Evolutionary conservation across 2,888 invertebrate species (phyloP), one percentile per base, ranked within the genome.

Genomic region (Epirrhoe alternata): DNA sequence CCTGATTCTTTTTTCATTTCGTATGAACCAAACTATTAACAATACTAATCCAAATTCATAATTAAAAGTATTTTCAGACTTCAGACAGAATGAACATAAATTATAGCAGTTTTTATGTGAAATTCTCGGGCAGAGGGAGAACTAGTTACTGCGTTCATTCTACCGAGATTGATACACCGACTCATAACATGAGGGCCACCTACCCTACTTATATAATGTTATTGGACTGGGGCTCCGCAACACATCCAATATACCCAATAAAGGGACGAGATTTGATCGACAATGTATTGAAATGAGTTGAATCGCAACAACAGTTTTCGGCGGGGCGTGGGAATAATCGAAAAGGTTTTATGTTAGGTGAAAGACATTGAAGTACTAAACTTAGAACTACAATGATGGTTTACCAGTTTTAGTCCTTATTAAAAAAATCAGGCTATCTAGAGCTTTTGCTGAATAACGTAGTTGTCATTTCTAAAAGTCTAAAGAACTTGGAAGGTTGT

Each of bases 271-370:
- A 68, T 73, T 66, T 68, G 63, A 74, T 74, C 66, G 70, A 64
- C 70, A 74, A 75, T 71, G 58, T 77, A 78, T 76, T 78, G 69
- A 73, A 77, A 76, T 78, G 62, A 70, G 62, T 61, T 69, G 51
- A 71, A 67, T 68, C 68, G 53, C 61, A 69, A 54, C 56, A 50
- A 65, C 12, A 42, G 12, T 12, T 64, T 68, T 55, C 58, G 31
- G 59, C 45, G 53, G 50, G 35, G 56, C 16, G n/a, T 54, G 52
- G 31, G 60, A 60, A 42, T 47, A 51, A 66, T 55, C 17, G 14
- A 58, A 59, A 59, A 58, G 54, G 55, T 38, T 55, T 62, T 66
- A 24, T 24, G 49, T 61, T 50, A 38, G 8, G 33, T 17, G 5
- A 51, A 57, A 57, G 49, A 47, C 42, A 31, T 49, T 8, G 33